These are phyloP conservation scores for Microtus ochrogaster DNA, from an alignment of 2,113 vertebrate species.

Conservation along the genomic window DNA sequence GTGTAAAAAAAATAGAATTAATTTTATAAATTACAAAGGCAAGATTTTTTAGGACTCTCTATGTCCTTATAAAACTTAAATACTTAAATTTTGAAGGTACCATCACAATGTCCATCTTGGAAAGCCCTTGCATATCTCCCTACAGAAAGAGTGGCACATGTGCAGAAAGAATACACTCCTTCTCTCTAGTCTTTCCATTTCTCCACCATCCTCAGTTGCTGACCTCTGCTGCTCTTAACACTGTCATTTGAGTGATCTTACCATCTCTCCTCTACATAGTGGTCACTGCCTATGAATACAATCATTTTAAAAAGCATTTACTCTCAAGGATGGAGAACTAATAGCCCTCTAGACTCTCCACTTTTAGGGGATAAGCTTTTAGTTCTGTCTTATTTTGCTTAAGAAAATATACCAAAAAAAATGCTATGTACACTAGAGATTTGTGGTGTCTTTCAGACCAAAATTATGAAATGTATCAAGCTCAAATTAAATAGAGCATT, in stretches of 20 bases:
- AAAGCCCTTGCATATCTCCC: neutral
- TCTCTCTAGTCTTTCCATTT: neutral
- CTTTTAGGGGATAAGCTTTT: neutral
- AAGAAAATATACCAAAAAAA: neutral
- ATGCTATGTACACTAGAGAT: neutral
- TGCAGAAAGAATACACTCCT: neutral
- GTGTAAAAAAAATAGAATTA: neutral
- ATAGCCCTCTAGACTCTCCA: neutral
- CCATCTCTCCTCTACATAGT: neutral
- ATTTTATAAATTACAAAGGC: neutral
- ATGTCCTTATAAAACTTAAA: neutral
- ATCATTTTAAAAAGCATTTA: neutral
- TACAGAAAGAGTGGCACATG: neutral
- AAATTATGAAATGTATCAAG: conserved; percentile 9
- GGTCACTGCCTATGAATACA: neutral
- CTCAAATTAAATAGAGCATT: neutral
- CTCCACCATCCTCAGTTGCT: rapidly evolving
- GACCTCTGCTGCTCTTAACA: neutral
- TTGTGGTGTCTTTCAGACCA: neutral
- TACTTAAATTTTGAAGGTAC: neutral
- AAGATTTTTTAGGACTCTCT: neutral
- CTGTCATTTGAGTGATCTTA: neutral
- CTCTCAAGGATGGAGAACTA: neutral
- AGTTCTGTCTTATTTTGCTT: neutral
- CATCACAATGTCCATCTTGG: neutral